Evolutionary conservation across 2,113 vertebrate species (phyloP).

Genomic region (Panurus biarmicus): DNA sequence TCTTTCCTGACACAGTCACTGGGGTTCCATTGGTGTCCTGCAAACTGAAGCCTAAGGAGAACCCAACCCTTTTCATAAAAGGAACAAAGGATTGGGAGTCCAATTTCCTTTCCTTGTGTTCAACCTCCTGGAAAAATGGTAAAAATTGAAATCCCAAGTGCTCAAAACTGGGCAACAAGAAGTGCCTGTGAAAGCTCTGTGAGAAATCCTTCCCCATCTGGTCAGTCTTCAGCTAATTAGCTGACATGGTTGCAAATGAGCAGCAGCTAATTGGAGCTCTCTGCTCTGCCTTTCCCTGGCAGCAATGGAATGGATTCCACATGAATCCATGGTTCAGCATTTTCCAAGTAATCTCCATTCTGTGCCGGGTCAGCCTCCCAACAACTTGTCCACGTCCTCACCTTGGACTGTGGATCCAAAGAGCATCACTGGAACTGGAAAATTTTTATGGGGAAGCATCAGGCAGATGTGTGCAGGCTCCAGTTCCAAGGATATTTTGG

Average conservation of each 20-base stretch:
- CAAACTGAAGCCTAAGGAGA: background rate
- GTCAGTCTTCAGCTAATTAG: slow-evolving; percentile 12
- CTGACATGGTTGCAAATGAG: background rate
- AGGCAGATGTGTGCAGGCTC: background rate
- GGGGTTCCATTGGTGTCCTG: background rate
- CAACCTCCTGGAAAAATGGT: background rate
- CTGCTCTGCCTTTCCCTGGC: background rate
- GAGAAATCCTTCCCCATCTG: slow-evolving; percentile 28
- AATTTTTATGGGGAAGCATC: background rate
- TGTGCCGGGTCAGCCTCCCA: background rate
- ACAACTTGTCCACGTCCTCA: background rate
- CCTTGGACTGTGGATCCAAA: background rate
- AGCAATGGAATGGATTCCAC: background rate
- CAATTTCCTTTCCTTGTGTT: background rate
- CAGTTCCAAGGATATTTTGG: background rate
- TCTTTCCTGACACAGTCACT: background rate
- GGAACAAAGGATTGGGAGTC: background rate
- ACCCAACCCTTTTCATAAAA: background rate
- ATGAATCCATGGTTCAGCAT: background rate
- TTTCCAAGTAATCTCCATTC: background rate
- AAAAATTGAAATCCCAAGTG: background rate
- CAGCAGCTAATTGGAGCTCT: slow-evolving; percentile 12
- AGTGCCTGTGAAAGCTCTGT: background rate
- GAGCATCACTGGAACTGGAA: background rate
- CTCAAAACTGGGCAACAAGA: background rate